A percentile compares a stretch with the other conserved stretches of the same genome.
These are phyloP conservation scores for Willowsia nigromaculata DNA, from an alignment of 2,888 invertebrate genomes.

Conservation along the genomic window DNA sequence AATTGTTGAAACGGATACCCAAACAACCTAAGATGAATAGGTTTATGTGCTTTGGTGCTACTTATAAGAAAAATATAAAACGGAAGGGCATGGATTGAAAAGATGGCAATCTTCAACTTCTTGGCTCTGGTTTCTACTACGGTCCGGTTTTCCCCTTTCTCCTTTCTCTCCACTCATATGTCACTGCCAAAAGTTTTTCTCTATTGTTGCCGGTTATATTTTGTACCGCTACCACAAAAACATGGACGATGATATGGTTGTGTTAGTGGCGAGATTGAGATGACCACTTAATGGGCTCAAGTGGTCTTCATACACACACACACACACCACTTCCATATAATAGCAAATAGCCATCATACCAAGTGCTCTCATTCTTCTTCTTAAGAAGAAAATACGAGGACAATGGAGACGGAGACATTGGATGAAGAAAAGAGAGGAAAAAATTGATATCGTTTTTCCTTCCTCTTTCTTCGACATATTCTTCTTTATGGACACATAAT, in stretches of 20 bases:
- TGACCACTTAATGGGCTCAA: constrained; percentile 79
- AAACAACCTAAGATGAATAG: constrained; percentile 13
- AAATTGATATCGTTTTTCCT: constrained; percentile 55
- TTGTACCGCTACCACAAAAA: constrained; percentile 32
- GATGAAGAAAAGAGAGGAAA: constrained; percentile 41
- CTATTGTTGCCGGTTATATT: constrained; percentile 74
- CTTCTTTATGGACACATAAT: background rate
- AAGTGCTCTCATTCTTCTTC: background rate
- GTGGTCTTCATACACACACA: constrained; percentile 70
- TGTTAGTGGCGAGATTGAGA: constrained; percentile 68
- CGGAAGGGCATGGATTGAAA: constrained; percentile 43
- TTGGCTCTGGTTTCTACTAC: background rate
- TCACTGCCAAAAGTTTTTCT: constrained; percentile 78
- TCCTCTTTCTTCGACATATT: constrained; percentile 14
- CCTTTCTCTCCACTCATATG: constrained; percentile 74
- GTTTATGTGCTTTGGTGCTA: no score
- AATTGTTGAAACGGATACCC: constrained; percentile 20
- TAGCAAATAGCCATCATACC: background rate
- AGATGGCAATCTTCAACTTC: constrained; percentile 41
- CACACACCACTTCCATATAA: background rate
- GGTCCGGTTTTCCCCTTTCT: background rate
- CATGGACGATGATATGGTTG: constrained; percentile 30
- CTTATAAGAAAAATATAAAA: constrained; percentile 11
- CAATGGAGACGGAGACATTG: background rate
- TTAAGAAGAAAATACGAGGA: constrained; percentile 16